A percentile compares a stretch with the other conserved stretches of the same genome.
Conservation (phyloP, 1,140 invertebrate genomes). For the Diachasma alloeum region DNA sequence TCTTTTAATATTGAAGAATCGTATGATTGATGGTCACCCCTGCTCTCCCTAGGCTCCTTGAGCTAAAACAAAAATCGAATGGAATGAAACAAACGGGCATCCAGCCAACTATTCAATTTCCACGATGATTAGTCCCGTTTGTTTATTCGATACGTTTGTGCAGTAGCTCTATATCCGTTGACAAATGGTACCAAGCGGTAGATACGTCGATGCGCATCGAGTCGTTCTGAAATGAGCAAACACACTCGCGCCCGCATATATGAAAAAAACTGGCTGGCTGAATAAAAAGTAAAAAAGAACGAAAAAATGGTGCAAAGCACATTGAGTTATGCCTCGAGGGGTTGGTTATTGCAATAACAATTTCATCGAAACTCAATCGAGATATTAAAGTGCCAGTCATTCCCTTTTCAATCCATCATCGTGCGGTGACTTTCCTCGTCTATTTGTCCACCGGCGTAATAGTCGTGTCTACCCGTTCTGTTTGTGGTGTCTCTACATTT, state of each 20-base stretch:
- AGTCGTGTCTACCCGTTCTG: too few species aligned
- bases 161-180: background rate
- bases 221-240: background rate
- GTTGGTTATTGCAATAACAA: background rate
- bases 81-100: background rate
- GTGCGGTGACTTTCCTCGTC: background rate
- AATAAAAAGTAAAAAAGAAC: background rate
- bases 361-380: background rate
- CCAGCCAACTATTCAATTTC: background rate
- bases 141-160: background rate
- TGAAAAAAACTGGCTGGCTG: background rate
- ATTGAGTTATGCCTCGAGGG: background rate
- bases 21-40: too few species aligned
- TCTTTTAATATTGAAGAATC: too few species aligned
- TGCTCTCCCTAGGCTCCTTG: too few species aligned
- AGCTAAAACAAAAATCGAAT: background rate
- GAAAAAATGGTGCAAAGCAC: background rate
- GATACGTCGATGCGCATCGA: background rate
- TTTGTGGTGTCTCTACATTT: too few species aligned
- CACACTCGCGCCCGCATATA: background rate
- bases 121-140: background rate
- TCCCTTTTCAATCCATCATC: background rate
- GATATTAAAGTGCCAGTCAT: background rate
- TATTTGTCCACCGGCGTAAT: too few species aligned
- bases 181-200: background rate